A percentile compares a stretch with the other conserved stretches of the same genome.
Conservation (phyloP, 2,797 vertebrate genomes). For the Xenops minutus region DNA sequence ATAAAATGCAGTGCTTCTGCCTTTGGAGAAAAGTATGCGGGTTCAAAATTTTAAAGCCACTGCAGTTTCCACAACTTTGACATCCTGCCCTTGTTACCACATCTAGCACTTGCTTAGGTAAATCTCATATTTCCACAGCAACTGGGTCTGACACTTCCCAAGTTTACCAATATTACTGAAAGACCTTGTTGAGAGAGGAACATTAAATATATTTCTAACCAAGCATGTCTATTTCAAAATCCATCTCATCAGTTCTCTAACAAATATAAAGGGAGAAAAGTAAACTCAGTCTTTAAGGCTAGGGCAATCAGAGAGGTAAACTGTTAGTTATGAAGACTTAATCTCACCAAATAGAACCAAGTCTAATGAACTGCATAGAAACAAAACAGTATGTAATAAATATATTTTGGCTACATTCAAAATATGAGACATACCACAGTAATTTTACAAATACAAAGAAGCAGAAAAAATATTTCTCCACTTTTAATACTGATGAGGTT, state of each 20-base stretch:
- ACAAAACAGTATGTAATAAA: neutral
- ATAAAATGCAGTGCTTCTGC: neutral
- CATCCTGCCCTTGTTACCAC: neutral
- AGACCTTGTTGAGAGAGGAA: neutral
- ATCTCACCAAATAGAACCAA: neutral
- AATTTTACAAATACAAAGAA: neutral
- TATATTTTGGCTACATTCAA: neutral
- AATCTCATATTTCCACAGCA: neutral
- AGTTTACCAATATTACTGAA: neutral
- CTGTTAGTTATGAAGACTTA: neutral
- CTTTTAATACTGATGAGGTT: neutral
- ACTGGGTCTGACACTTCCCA: neutral
- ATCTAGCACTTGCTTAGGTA: neutral
- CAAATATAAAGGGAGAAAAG: neutral
- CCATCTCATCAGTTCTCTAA: neutral
- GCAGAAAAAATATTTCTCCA: neutral
- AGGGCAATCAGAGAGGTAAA: neutral
- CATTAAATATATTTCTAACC: neutral
- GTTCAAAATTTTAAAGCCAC: neutral
- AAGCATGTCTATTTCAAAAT: neutral
- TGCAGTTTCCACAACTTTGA: neutral
- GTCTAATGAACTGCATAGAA: neutral
- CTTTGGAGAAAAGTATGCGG: neutral
- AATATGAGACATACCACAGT: neutral
- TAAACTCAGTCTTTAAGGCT: neutral